A percentile compares a stretch with the other conserved stretches of the same genome.
phyloP scores from a whole-genome alignment of 2,113 vertebrate genomes.

The Ciconia maguari region DNA sequence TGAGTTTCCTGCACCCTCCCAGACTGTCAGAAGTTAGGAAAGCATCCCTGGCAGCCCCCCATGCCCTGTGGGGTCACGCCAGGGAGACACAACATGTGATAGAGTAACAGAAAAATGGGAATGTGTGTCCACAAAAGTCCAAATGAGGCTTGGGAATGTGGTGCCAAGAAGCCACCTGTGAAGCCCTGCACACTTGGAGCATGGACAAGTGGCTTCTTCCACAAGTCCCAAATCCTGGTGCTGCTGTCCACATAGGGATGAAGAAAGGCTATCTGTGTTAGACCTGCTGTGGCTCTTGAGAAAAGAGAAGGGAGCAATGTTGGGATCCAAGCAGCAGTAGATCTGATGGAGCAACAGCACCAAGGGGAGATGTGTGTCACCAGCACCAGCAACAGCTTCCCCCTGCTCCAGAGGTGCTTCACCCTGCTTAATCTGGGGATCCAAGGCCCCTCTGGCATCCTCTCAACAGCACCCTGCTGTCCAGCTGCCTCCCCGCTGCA shows the following conservation, averaged over 20 bases:
- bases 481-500: background rate
- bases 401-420: background rate
- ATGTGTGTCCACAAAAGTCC: background rate
- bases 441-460: background rate
- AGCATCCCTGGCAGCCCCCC: background rate
- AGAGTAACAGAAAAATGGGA: background rate
- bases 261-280: background rate
- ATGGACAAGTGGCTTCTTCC: background rate
- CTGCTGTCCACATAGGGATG: background rate
- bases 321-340: background rate
- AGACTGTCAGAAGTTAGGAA: background rate
- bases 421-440: background rate
- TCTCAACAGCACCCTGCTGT: background rate
- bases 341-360: background rate
- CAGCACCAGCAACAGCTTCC: background rate
- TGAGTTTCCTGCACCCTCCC: rapidly evolving
- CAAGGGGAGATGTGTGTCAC: background rate
- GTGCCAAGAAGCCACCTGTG: background rate
- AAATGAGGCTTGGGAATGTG: background rate
- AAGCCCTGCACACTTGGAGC: background rate
- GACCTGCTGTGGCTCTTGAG: background rate
- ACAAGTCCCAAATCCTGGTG: background rate
- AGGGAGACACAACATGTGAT: background rate
- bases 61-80: rapidly evolving
- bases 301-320: background rate